phyloP scores from a whole-genome alignment of 2,113 vertebrate species.

The Chaenocephalus aceratus region DNA sequence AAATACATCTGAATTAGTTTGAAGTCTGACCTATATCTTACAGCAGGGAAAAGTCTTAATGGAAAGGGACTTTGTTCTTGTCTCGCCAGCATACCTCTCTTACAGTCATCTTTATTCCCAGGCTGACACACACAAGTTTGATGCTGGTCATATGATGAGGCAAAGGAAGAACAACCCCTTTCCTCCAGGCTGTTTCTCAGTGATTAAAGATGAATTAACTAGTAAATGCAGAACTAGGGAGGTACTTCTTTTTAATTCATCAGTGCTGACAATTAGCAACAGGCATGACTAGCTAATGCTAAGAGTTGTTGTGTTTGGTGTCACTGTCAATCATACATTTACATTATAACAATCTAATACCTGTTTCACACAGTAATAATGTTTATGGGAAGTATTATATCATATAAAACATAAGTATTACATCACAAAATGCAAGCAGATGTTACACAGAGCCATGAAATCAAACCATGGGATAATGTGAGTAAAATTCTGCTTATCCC shows the following conservation, averaged over 20 bases:
- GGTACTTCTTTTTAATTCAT: not conserved
- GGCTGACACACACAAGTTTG: constrained; percentile 22
- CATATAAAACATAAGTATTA: too few species aligned
- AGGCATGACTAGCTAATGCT: not conserved
- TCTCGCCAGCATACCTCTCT: constrained; percentile 15
- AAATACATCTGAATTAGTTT: not conserved
- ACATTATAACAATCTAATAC: too few species aligned
- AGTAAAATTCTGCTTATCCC: too few species aligned
- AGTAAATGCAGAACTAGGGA: not conserved
- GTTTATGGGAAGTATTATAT: too few species aligned
- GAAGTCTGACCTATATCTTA: not conserved
- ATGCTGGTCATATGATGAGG: constrained; percentile 56
- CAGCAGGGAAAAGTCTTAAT: not conserved
- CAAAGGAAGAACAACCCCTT: constrained; percentile 11
- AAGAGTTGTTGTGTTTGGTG: not conserved
- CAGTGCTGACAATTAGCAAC: not conserved
- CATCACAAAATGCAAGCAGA: too few species aligned
- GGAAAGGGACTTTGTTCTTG: constrained; percentile 26
- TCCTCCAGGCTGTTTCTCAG: constrained; percentile 17
- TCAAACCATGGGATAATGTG: too few species aligned
- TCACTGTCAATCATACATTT: too few species aligned
- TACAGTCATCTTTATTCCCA: constrained; percentile 47
- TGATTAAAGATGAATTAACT: not conserved
- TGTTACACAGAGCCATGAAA: too few species aligned
- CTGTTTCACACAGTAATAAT: too few species aligned